phyloP scores from a whole-genome alignment of 2,888 invertebrate genomes.

The Sceliomorpha sp. region DNA sequence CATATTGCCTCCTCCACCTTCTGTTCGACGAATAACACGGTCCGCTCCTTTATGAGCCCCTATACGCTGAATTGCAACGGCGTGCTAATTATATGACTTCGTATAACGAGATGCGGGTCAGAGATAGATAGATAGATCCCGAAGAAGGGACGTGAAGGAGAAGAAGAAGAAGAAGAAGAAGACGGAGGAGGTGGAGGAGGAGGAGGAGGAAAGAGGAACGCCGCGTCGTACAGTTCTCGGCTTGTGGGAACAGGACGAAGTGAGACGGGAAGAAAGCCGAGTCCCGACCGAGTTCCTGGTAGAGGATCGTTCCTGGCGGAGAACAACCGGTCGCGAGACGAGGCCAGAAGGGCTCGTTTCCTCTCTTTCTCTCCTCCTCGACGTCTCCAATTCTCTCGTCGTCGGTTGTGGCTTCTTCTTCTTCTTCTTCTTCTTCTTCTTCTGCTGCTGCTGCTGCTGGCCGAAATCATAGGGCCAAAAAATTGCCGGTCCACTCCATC shows the following conservation, averaged over 20 bases:
- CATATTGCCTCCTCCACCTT: constrained; percentile 36
- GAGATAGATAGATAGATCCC: constrained; percentile 59
- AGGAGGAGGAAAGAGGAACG: constrained; percentile 48
- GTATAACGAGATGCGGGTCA: constrained; percentile 77
- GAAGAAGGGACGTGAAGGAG: too few relatives aligned
- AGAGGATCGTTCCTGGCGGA: constrained; percentile 40
- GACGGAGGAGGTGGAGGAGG: constrained; percentile 54
- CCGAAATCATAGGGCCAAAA: constrained; percentile 53
- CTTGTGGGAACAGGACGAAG: constrained; percentile 33
- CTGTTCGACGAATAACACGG: constrained; percentile 33
- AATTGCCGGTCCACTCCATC: constrained; percentile 54
- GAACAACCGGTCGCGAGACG: constrained; percentile 71
- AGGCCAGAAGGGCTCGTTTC: constrained; percentile 69
- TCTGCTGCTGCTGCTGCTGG: too few relatives aligned
- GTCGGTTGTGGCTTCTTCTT: constrained; percentile 17
- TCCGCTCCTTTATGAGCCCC: constrained; percentile 34
- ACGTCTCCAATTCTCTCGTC: constrained; percentile 19
- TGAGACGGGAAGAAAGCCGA: constrained; percentile 29
- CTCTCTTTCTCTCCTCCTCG: constrained; percentile 42
- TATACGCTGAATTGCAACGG: constrained; percentile 67
- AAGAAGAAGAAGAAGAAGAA: too few relatives aligned
- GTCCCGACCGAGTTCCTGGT: constrained; percentile 37
- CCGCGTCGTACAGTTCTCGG: constrained; percentile 4
- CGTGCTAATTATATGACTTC: constrained; percentile 78
- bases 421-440: too few relatives aligned